These are phyloP conservation scores for Lepus townsendii DNA, from an alignment of 2,797 vertebrate genomes.

Conservation along the genomic window DNA sequence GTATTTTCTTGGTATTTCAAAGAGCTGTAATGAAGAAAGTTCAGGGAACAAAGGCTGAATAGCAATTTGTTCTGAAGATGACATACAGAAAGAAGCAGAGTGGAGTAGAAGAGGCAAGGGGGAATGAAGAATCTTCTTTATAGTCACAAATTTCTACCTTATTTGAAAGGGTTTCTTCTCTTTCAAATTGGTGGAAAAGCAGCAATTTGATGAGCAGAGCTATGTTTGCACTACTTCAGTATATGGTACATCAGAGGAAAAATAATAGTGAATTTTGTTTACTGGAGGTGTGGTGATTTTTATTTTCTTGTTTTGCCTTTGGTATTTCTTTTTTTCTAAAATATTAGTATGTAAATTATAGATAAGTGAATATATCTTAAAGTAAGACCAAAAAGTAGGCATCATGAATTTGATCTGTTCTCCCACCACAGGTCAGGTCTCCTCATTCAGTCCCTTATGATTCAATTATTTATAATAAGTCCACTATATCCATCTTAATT, in stretches of 20 bases:
- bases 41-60: constrained; percentile 65
- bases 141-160: not conserved
- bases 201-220: not conserved
- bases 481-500: not conserved
- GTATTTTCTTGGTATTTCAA: constrained; percentile 37
- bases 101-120: not conserved
- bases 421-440: not conserved
- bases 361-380: constrained; percentile 31
- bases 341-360: not conserved
- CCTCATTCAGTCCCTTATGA: not conserved
- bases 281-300: not conserved
- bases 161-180: not conserved
- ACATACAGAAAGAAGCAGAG: constrained; percentile 74
- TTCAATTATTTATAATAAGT: not conserved
- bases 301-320: constrained; percentile 19
- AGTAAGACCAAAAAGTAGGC: not conserved
- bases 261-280: not conserved
- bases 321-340: constrained; percentile 44
- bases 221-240: constrained; percentile 1
- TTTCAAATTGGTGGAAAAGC: not conserved
- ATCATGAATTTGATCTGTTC: not conserved
- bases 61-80: constrained; percentile 55
- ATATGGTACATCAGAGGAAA: not conserved
- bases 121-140: not conserved
- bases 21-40: constrained; percentile 27